phyloP scores from a whole-genome alignment of 2,888 invertebrate species.

The Cosmorhoe ocellata region DNA sequence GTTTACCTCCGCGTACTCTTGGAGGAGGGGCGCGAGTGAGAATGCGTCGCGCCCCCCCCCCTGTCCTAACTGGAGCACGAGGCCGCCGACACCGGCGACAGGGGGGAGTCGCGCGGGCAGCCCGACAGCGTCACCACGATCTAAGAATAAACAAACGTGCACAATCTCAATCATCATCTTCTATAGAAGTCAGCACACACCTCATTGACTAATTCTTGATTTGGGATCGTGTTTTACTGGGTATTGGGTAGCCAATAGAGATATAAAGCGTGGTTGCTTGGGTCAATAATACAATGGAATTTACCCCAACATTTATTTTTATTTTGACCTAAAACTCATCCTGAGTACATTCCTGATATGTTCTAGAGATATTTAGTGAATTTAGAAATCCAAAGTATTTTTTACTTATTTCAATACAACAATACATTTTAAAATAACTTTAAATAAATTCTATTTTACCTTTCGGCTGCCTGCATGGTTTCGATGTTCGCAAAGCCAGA shows the following conservation, averaged over 20 bases:
- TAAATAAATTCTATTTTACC: constrained; percentile 49
- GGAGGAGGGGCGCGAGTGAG: constrained; percentile 80
- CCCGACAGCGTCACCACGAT: constrained; percentile 94
- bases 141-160: constrained; percentile 41
- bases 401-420: too few relatives aligned
- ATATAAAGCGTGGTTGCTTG: too few relatives aligned
- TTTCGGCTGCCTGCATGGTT: constrained; percentile 97
- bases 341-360: background rate
- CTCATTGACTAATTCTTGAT: too few relatives aligned
- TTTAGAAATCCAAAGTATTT: too few relatives aligned
- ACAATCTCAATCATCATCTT: background rate
- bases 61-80: constrained; percentile 95
- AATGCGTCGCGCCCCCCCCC: constrained; percentile 81
- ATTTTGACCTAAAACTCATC: background rate
- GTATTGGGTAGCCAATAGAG: too few relatives aligned
- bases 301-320: too few relatives aligned
- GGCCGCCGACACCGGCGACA: constrained; percentile 94
- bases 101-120: constrained; percentile 92
- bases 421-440: background rate
- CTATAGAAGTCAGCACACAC: background rate
- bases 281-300: too few relatives aligned
- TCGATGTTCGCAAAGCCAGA: constrained; percentile 99
- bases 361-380: too few relatives aligned
- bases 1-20: constrained; percentile 81
- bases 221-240: too few relatives aligned